A percentile compares a stretch with the other conserved stretches of the same genome.
phyloP scores from a whole-genome alignment of 2,888 invertebrate genomes.

The Nezara viridula region DNA sequence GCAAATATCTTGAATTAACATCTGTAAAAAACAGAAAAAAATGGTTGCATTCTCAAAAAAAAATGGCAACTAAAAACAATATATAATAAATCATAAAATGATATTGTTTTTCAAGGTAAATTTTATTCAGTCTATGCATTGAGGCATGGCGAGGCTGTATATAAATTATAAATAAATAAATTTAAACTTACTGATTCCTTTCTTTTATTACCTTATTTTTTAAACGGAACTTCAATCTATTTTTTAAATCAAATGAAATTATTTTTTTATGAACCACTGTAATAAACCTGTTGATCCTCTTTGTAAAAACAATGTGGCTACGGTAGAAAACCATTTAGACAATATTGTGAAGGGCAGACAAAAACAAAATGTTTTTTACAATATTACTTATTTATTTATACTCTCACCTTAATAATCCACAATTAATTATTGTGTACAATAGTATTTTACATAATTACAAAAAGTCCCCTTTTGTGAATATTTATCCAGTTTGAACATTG shows the following conservation, averaged over 20 bases:
- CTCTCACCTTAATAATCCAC: too few species aligned
- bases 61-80: not conserved
- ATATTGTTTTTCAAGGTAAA: not conserved
- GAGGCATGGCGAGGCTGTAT: not conserved
- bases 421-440: too few species aligned
- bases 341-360: too few species aligned
- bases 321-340: too few species aligned
- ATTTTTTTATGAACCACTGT: not conserved
- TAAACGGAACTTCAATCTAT: not conserved
- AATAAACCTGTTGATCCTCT: not conserved
- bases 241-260: not conserved
- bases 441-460: too few species aligned
- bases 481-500: too few species aligned
- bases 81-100: not conserved
- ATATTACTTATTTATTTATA: too few species aligned
- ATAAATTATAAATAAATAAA: slow-evolving; percentile 21
- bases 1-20: not conserved
- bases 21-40: not conserved
- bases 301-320: too few species aligned
- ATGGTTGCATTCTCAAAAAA: not conserved
- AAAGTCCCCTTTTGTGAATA: too few species aligned
- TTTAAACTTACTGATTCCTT: not conserved
- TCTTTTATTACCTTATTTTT: not conserved
- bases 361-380: too few species aligned
- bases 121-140: not conserved